Evolutionary conservation across 2,888 invertebrate species (phyloP), one percentile per base, ranked within the genome.

Genomic region (Amphipoea lucens): DNA sequence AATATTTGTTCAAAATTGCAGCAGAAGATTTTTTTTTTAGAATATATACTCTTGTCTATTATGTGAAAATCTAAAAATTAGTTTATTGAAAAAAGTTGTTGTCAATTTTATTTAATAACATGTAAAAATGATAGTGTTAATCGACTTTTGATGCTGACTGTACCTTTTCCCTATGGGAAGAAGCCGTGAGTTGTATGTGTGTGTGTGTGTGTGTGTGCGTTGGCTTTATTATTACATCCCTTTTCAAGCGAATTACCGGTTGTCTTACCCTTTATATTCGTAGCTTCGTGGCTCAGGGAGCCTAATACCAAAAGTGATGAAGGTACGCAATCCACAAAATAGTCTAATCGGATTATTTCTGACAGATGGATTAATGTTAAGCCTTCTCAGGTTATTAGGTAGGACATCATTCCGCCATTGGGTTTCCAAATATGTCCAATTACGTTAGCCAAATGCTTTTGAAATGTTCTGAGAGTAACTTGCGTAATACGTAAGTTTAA

Each of bases 371-470:
- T 80, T 74, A 63, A 42, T 36, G 29, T 74, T 48, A 79, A 68
- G 14, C 57, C 51, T 51, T 36, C n/a, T 45, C 62, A 40, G 29
- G 62, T 63, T 68, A 74, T 12, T 73, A 62, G 51, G 36, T 42
- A 20, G 69, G 51, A 79, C 29, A 51, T 60, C 1, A 36, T 23
- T 75, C 69, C 40, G 36, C 42, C 9, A 70, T 70, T 80, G 57
- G 40, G 60, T 51, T n/a, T 42, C n/a, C 29, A 36, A 74, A 81
- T 68, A 74, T 74, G 54, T 62, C 74, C 75, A 80, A 74, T 80
- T 60, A 66, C 17, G 6, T 12, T n/a, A 69, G 36, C 48, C 1
- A 51, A 69, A 65, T 51, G 12, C 40, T 23, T 3, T 70, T 12
- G 2, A 60, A 67, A 66, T 45, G 29, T 48, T 48, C 60, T 14